These are phyloP conservation scores for Heterodera filipjevi DNA, from an alignment of 2,888 invertebrate genomes.

Conservation along the genomic window DNA sequence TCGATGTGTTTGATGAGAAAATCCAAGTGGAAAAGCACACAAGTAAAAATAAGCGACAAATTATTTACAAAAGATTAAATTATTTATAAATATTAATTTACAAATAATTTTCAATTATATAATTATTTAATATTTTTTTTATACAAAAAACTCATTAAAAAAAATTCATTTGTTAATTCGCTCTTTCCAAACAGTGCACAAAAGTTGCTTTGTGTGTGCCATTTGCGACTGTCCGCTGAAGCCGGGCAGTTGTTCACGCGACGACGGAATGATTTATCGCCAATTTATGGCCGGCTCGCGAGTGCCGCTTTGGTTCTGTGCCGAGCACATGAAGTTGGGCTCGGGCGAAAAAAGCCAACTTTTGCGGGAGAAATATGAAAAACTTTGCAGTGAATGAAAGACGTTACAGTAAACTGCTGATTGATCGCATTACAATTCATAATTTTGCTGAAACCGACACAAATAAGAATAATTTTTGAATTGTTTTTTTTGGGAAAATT, in stretches of 20 bases:
- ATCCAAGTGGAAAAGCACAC: conserved; percentile 25
- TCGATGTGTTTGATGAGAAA: conserved; percentile 28
- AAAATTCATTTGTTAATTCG: too few relatives aligned
- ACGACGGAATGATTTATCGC: conserved; percentile 31
- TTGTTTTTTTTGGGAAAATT: too few relatives aligned
- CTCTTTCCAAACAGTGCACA: conserved; percentile 30
- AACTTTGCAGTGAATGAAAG: conserved; percentile 3
- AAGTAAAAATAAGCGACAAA: neutral
- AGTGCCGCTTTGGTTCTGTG: conserved; percentile 34
- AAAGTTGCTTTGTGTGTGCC: conserved; percentile 36
- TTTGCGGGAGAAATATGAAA: conserved; percentile 28
- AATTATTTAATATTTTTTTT: too few relatives aligned
- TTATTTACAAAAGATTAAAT: too few relatives aligned
- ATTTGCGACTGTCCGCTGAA: conserved; percentile 33
- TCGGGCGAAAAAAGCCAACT: conserved; percentile 37
- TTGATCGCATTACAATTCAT: too few relatives aligned
- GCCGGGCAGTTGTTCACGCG: conserved; percentile 30
- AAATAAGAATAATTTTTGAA: too few relatives aligned
- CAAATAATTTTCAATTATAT: too few relatives aligned
- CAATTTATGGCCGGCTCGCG: conserved; percentile 25
- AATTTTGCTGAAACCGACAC: too few relatives aligned
- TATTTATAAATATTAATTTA: neutral
- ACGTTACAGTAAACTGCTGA: too few relatives aligned
- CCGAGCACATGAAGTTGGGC: conserved; percentile 36
- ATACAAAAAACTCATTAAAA: too few relatives aligned